phyloP scores from a whole-genome alignment of 2,888 invertebrate species.

The Chrysotoxum bicinctum region DNA sequence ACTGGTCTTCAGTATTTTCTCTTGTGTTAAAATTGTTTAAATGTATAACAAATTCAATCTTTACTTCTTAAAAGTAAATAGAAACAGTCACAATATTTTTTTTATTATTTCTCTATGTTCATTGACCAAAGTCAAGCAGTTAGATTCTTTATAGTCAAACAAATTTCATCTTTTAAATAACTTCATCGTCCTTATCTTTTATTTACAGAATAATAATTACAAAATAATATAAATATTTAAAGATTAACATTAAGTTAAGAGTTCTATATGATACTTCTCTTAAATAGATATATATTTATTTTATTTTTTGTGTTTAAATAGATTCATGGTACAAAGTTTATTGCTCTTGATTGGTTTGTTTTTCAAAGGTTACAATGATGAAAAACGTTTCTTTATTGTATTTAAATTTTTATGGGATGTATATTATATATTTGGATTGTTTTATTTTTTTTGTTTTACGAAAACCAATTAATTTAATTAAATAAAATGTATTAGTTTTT shows the following conservation, averaged over 20 bases:
- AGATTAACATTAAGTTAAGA: slow-evolving; percentile 53
- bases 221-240: slow-evolving; percentile 69
- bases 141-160: slow-evolving; percentile 16
- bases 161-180: slow-evolving; percentile 30
- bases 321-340: slow-evolving; percentile 72
- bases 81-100: background rate
- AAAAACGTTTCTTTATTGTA: slow-evolving; percentile 37
- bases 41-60: background rate
- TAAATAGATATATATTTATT: slow-evolving; percentile 27
- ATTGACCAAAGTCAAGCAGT: background rate
- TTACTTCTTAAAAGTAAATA: background rate
- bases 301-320: slow-evolving; percentile 39
- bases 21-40: background rate
- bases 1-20: background rate
- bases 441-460: background rate
- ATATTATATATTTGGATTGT: background rate
- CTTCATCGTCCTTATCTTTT: slow-evolving; percentile 43
- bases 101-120: background rate
- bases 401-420: slow-evolving; percentile 13
- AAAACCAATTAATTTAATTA: slow-evolving; percentile 33
- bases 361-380: slow-evolving; percentile 39
- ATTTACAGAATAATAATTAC: slow-evolving; percentile 68
- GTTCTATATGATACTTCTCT: slow-evolving; percentile 19
- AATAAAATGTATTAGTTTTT: background rate
- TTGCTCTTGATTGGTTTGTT: slow-evolving; percentile 68